Base-by-base conservation (phyloP, 1,140 invertebrate species). In the Anastrepha ludens region DNA sequence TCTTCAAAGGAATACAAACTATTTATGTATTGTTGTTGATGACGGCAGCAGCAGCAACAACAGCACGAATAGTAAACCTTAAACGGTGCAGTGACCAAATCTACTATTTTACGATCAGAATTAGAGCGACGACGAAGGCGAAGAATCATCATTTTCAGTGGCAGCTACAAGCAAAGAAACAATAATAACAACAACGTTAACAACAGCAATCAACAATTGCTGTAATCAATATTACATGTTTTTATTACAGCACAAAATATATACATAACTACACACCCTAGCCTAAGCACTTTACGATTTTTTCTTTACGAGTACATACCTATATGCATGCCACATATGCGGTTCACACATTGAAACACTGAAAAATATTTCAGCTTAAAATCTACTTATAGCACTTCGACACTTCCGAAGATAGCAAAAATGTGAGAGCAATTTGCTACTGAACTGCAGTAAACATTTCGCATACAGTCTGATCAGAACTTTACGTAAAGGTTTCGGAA, bases 171-270 rank as follows among this genome's bases (percentile, higher is more conserved):
- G 55, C 20, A 39, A 7, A n/a, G 20, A 5, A 86, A 60, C 55
- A 86, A 86, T 44, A 86, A 86, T 50, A 74, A 47, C 67, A 74
- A 67, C 64, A 67, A 60, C 55, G 39, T 59, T 62, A 86, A 86
- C 55, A 86, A 86, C 55, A 59, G 59, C 85, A 86, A 86, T 62
- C 85, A 86, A 86, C 85, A 86, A 60, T 86, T 60, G 85, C 85
- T 59, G 85, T 86, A 86, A 86, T 62, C 55, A 86, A 59, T 60
- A 62, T 62, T 86, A 86, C 85, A 86, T 86, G 70, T 74, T 74
- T 74, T 74, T 74, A 74, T 74, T 74, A 74, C 70, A 74, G 8
- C 70, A 47, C 41, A 74, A 47, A 74, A n/a, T 74, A 74, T 47
- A 74, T 29, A 74, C n/a, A 74, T 29, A 29, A 29, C 29, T 29